Base-by-base conservation (phyloP, 35 echinoderm and acorn worm species). In the Hemicentrotus pulcherrimus region DNA sequence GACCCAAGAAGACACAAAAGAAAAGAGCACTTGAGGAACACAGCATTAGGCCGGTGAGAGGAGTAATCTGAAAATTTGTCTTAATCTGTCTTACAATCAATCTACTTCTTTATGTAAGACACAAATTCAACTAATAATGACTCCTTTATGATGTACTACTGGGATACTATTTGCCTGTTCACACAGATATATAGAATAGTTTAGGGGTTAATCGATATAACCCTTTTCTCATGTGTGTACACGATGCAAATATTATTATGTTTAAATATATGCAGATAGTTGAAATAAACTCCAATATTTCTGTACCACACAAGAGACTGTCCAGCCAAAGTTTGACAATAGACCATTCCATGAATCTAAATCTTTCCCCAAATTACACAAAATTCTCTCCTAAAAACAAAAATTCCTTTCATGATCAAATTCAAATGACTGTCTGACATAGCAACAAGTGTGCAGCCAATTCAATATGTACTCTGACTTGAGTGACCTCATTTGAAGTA, bases 41-140 rank as follows among this genome's bases (percentile, higher is more conserved):
- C 22, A 78, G 5, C 5, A 78, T 78, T n/a, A 78, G 28, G 22
- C 65, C 3, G 28, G 24, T 28, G 65, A 78, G 28, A 2, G 28
- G 65, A 78, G 65, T 78, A 78, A 78, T 78, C 65, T 78, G 19
- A 78, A 78, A 78, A 78, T 78, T 78, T 78, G 65, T 78, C 65
- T 78, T 78, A 78, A 78, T 78, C 65, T 78, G 22, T 78, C 19
- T 78, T 78, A 78, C 19, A 78, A 78, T 78, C 65, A 78, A 78
- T 78, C 65, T 78, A 78, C 22, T n/a, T 8, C 22, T 5, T n/a
- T 2, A 78, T 78, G 28, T 78, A 78, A 28, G 28, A 78, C 65
- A 22, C 65, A 78, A 78, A 78, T 78, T 78, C 50, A 55, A 12
- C 50, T 55, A 13, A 50, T 10, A 50, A 41, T 14, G 50, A 55